phyloP scores from a whole-genome alignment of 53 echinoderm and acorn worm species.

The Patiria pectinifera region DNA sequence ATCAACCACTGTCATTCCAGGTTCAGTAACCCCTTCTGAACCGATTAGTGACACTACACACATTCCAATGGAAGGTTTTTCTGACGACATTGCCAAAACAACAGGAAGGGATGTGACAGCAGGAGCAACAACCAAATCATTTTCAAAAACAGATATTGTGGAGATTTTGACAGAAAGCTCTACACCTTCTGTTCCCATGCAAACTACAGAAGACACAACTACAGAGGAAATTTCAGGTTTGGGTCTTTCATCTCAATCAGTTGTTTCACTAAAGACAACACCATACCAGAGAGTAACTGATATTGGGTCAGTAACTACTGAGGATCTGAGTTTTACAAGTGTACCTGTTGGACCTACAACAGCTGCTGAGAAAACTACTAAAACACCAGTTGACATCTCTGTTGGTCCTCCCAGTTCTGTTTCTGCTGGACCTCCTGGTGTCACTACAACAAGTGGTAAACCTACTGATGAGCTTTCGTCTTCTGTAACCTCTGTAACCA shows the following conservation, averaged over 20 bases:
- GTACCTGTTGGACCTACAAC: conserved; percentile 3
- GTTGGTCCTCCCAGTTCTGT: no score
- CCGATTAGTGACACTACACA: background rate
- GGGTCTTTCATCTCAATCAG: background rate
- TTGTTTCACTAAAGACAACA: background rate
- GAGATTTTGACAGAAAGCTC: background rate
- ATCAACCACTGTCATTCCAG: background rate
- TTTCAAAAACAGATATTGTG: background rate
- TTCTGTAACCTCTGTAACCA: background rate
- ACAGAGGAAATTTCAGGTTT: conserved; percentile 15
- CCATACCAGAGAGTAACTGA: background rate
- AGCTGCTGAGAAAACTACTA: background rate
- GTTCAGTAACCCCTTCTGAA: background rate
- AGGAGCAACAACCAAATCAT: background rate
- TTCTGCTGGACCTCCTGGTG: no score
- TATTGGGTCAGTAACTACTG: background rate
- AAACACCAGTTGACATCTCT: background rate
- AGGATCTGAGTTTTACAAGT: conserved; percentile 12
- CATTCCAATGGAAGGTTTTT: background rate
- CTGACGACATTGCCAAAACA: background rate
- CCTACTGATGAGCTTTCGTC: background rate
- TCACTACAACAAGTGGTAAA: background rate
- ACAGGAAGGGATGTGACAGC: background rate
- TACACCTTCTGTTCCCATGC: background rate
- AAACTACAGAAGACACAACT: background rate